A percentile compares a stretch with the other conserved stretches of the same genome.
Conservation (phyloP, 2,888 invertebrate species). For the Phymatocera aterrima region DNA sequence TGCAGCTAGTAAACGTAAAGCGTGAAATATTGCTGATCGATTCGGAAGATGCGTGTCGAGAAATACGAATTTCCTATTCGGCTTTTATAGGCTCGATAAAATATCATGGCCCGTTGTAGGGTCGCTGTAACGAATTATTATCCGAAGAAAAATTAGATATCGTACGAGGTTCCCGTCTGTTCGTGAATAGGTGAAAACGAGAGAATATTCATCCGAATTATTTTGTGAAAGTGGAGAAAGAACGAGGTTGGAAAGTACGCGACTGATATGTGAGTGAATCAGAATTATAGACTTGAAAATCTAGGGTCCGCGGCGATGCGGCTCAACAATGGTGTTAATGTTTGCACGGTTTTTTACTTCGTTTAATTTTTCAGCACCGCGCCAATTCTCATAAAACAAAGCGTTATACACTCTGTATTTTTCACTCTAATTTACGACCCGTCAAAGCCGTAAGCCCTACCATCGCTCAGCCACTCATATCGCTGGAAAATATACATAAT, state of each 20-base stretch:
- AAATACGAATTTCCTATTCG: constrained; percentile 47
- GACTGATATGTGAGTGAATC: background rate
- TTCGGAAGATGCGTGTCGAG: constrained; percentile 52
- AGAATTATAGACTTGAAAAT: constrained; percentile 2
- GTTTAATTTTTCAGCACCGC: constrained; percentile 29
- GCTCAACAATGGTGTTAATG: background rate
- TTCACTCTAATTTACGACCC: constrained; percentile 71
- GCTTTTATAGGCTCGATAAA: constrained; percentile 47
- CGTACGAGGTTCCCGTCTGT: background rate
- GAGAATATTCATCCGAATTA: background rate
- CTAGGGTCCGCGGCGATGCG: background rate
- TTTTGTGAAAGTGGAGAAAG: constrained; percentile 17
- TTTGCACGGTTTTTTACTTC: constrained; percentile 22
- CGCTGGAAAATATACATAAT: constrained; percentile 72
- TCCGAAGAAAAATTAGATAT: background rate
- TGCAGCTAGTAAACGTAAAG: constrained; percentile 65
- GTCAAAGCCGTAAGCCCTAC: constrained; percentile 68
- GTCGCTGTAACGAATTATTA: background rate
- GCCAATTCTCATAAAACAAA: constrained; percentile 41
- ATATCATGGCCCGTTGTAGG: constrained; percentile 25
- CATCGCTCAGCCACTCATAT: constrained; percentile 73
- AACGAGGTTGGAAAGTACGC: constrained; percentile 14
- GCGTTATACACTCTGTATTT: constrained; percentile 44
- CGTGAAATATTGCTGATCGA: constrained; percentile 67
- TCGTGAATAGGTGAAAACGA: background rate